Evolutionary conservation across 2,797 vertebrate species (phyloP).

Genomic region (Platyrinchus mystaceus): DNA sequence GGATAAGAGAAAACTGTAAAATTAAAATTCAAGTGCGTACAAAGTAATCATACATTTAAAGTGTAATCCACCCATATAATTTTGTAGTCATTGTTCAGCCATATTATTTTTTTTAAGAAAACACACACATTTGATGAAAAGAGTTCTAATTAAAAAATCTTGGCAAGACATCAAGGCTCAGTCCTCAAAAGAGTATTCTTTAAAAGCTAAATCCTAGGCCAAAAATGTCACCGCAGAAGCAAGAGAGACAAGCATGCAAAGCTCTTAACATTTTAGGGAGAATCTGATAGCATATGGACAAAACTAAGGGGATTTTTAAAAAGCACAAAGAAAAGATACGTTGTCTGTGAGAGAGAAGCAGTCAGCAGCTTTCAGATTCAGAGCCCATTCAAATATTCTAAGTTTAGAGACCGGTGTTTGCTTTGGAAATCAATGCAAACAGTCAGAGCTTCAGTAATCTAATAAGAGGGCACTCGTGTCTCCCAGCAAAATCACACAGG

Average conservation of each 20-base stretch:
- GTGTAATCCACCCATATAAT: background rate
- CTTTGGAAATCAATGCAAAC: background rate
- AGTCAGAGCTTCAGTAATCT: background rate
- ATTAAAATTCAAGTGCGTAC: background rate
- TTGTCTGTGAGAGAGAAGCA: background rate
- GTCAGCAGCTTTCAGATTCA: background rate
- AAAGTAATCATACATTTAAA: background rate
- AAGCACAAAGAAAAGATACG: background rate
- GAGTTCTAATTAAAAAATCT: background rate
- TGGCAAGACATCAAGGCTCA: background rate
- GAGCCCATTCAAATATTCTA: background rate
- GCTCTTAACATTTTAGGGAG: background rate
- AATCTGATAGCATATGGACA: background rate
- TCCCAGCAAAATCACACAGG: background rate
- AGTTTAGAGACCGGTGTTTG: background rate
- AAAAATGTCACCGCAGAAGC: background rate
- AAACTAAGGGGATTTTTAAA: background rate
- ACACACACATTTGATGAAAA: background rate
- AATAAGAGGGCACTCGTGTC: background rate
- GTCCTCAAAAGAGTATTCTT: background rate
- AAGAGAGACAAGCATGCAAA: background rate
- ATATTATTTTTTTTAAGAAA: background rate
- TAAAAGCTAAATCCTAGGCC: background rate
- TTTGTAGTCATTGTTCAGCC: background rate
- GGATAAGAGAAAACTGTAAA: background rate